These are phyloP conservation scores for Drosophila eugracilis DNA, from an alignment of 1,140 invertebrate species.

Conservation along the genomic window DNA sequence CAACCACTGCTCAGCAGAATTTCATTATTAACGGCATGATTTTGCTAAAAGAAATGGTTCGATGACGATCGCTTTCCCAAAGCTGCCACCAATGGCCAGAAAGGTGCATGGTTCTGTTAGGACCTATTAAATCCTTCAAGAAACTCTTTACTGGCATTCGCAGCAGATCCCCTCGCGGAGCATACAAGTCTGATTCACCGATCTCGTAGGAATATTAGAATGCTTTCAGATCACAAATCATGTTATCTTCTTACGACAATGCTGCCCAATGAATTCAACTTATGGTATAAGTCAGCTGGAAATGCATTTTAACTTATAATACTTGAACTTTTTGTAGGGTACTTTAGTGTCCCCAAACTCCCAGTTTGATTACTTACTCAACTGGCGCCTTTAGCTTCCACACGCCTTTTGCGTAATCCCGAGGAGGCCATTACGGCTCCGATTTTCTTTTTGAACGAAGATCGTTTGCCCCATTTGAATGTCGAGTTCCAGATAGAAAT, in stretches of 20 bases:
- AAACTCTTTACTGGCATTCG: constrained; percentile 88
- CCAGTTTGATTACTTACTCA: constrained; percentile 92
- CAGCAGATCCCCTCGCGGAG: constrained; percentile 89
- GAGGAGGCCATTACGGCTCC: constrained; percentile 90
- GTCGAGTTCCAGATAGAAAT: constrained; percentile 87
- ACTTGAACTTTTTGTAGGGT: constrained; percentile 85
- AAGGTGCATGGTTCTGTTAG: constrained; percentile 89
- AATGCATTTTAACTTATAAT: too few relatives aligned
- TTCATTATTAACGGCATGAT: constrained; percentile 89
- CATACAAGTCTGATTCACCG: constrained; percentile 91
- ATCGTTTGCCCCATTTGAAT: constrained; percentile 85
- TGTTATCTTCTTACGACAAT: constrained; percentile 89
- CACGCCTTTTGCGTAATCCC: constrained; percentile 89
- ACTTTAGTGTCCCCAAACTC: constrained; percentile 89
- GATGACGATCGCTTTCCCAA: constrained; percentile 94
- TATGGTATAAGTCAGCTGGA: too few relatives aligned
- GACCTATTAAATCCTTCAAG: constrained; percentile 85
- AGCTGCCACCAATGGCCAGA: constrained; percentile 90
- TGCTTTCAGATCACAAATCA: constrained; percentile 87
- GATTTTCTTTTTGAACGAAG: constrained; percentile 86
- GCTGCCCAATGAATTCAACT: constrained; percentile 90
- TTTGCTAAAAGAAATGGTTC: constrained; percentile 90
- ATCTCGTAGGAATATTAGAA: constrained; percentile 88
- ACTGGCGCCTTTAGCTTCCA: constrained; percentile 92
- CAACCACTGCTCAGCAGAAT: constrained; percentile 85